Conservation (phyloP, 2,113 vertebrate species). For the Prinia subflava region DNA sequence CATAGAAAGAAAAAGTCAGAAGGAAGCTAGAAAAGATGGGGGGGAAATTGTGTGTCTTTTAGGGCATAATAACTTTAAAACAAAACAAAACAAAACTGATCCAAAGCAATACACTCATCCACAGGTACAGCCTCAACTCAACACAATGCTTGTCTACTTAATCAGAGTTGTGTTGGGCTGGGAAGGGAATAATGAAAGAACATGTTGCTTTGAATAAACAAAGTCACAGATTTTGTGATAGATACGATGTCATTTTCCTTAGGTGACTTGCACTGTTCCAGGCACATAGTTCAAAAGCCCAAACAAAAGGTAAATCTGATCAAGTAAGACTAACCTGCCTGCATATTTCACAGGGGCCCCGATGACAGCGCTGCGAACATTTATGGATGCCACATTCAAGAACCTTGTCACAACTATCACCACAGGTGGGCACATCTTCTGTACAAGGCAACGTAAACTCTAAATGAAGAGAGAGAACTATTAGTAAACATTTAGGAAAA, state of each 20-base stretch:
- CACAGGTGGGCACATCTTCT: conserved; percentile 90
- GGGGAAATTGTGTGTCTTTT: neutral
- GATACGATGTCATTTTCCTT: neutral
- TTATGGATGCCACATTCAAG: conserved; percentile 90
- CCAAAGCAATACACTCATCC: neutral
- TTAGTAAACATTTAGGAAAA: neutral
- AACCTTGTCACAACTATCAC: conserved; percentile 90
- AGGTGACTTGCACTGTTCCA: neutral
- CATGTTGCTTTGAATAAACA: neutral
- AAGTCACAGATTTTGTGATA: neutral
- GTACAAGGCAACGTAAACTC: conserved; percentile 91
- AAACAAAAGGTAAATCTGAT: neutral
- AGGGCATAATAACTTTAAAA: neutral
- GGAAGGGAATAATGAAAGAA: neutral
- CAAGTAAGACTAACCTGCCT: conserved; percentile 81
- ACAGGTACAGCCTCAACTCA: neutral
- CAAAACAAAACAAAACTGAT: neutral
- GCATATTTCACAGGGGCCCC: conserved; percentile 92
- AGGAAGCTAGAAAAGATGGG: neutral
- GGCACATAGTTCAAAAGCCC: neutral
- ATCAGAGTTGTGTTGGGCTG: neutral
- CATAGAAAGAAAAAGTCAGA: neutral
- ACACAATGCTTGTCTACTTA: neutral
- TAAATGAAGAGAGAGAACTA: conserved; percentile 42
- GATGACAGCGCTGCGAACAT: conserved; percentile 94